Evolutionary conservation across 2,888 invertebrate species (phyloP).

Genomic region (Tachystola acroxantha): DNA sequence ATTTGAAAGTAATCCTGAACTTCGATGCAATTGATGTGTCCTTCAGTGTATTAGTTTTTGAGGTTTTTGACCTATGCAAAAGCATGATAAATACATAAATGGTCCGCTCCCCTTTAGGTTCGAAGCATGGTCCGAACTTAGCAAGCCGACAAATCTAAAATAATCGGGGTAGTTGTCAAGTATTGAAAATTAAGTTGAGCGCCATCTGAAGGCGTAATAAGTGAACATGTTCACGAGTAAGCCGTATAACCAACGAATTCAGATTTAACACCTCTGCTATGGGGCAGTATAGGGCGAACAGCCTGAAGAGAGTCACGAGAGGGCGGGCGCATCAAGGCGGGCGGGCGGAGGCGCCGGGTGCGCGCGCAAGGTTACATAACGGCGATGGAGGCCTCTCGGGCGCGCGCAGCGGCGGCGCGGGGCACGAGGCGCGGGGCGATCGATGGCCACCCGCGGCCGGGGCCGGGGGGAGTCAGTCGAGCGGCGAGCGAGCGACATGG

Average conservation of each 20-base stretch:
- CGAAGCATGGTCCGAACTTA: too few species aligned
- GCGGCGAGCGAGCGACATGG: constrained; percentile 76
- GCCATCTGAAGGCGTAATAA: neutral
- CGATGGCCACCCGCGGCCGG: constrained; percentile 61
- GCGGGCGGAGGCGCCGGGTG: constrained; percentile 31
- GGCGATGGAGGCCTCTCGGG: constrained; percentile 43
- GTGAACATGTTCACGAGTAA: neutral
- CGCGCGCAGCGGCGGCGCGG: constrained; percentile 63
- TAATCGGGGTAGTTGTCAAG: too few species aligned
- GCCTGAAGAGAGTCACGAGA: constrained; percentile 28
- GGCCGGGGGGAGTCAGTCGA: constrained; percentile 71
- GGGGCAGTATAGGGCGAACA: constrained; percentile 19
- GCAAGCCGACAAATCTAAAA: too few species aligned
- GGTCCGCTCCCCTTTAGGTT: too few species aligned
- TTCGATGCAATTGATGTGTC: too few species aligned
- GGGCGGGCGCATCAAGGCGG: constrained; percentile 21
- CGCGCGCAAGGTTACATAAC: constrained; percentile 74
- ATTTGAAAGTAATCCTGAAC: too few species aligned
- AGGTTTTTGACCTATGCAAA: too few species aligned
- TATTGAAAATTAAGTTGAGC: too few species aligned
- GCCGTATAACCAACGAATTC: too few species aligned
- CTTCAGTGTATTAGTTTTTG: too few species aligned
- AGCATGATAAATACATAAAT: too few species aligned
- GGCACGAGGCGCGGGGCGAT: constrained; percentile 72
- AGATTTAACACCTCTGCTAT: neutral